These are phyloP conservation scores for Silurus meridionalis DNA, from an alignment of 2,113 vertebrate genomes.

Conservation along the genomic window DNA sequence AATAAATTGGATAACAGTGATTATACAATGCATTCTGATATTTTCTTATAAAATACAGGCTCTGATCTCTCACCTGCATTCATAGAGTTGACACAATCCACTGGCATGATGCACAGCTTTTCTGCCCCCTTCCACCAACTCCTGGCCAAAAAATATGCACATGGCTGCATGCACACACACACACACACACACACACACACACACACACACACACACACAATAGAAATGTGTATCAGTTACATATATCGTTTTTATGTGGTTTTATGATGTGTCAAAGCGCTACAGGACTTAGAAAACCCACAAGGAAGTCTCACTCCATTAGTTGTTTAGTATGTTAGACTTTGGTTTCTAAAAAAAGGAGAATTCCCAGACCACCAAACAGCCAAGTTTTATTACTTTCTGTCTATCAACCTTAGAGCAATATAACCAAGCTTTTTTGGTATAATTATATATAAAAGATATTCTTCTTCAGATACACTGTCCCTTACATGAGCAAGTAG, in stretches of 20 bases:
- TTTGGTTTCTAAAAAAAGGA: not conserved
- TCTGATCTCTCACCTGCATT: conserved; percentile 85
- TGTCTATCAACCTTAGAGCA: conserved; percentile 7
- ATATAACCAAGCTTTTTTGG: not conserved
- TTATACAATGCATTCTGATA: not conserved
- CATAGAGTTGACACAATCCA: conserved; percentile 88
- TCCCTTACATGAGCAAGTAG: not conserved
- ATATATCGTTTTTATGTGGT: not conserved
- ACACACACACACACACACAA: conserved; percentile 49
- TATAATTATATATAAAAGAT: too few species aligned
- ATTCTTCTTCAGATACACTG: too few species aligned
- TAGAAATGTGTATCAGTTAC: not conserved
- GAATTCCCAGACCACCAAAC: not conserved
- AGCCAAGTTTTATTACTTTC: not conserved
- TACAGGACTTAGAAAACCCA: not conserved
- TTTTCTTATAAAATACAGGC: not conserved
- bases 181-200: conserved; percentile 36
- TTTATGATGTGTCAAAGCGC: too few species aligned
- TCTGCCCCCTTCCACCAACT: conserved; percentile 87
- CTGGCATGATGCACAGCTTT: conserved; percentile 84
- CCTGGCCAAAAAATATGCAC: conserved; percentile 87
- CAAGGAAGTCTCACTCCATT: not conserved
- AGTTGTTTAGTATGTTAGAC: not conserved
- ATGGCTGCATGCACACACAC: conserved; percentile 74
- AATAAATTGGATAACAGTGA: too few species aligned